These are phyloP conservation scores for Tylochromis polylepis DNA, from an alignment of 2,113 vertebrate species.

Conservation along the genomic window DNA sequence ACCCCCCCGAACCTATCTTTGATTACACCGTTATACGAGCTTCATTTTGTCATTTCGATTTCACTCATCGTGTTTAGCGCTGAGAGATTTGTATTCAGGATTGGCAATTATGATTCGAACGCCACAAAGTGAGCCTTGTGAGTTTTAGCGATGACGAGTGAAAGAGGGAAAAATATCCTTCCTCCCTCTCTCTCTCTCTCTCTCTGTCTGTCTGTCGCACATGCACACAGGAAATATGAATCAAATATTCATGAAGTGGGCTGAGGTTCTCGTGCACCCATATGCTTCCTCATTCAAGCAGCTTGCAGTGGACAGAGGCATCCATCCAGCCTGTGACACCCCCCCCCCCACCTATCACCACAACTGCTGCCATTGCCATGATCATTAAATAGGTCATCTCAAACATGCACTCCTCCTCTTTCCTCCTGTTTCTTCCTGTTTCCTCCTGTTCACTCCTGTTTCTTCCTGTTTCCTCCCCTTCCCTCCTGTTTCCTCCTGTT, in stretches of 20 bases:
- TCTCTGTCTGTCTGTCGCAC: constrained; percentile 23
- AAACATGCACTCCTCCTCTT: not conserved
- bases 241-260: constrained; percentile 79
- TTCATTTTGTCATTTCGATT: constrained; percentile 65
- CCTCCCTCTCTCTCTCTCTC: constrained; percentile 20
- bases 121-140: constrained; percentile 73
- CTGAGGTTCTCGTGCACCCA: constrained; percentile 70
- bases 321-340: constrained; percentile 54
- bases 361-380: not conserved
- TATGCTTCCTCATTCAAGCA: constrained; percentile 74
- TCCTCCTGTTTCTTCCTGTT: not conserved
- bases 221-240: constrained; percentile 71
- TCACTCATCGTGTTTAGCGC: constrained; percentile 55
- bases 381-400: constrained; percentile 42
- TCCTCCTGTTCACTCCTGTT: not conserved
- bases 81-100: constrained; percentile 70
- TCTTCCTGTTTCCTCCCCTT: not conserved
- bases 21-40: constrained; percentile 58
- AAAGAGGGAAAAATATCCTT: constrained; percentile 24
- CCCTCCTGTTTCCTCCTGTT: too few species aligned
- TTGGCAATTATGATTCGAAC: constrained; percentile 69
- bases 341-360: constrained; percentile 42
- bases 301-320: constrained; percentile 70
- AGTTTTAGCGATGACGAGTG: constrained; percentile 57
- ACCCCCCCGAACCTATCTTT: constrained; percentile 52